phyloP scores from a whole-genome alignment of 2,888 invertebrate species.

The Lepeophtheirus nordmannii region DNA sequence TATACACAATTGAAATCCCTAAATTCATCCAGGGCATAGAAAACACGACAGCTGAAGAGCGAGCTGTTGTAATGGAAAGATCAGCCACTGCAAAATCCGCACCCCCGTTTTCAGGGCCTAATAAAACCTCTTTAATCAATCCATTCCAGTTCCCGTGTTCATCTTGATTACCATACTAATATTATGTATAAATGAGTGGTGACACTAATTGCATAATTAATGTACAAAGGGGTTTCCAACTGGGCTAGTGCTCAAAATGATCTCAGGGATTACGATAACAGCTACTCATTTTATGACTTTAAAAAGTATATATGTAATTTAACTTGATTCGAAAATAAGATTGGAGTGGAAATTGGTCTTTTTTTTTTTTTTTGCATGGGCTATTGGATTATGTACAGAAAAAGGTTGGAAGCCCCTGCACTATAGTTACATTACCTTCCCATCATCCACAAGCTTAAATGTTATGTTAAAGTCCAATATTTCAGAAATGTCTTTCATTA shows the following conservation, averaged over 20 bases:
- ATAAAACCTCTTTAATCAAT: slow-evolving; percentile 28
- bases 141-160: slow-evolving; percentile 31
- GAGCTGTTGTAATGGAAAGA: slow-evolving; percentile 87
- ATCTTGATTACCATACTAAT: slow-evolving; percentile 50
- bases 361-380: too few relatives aligned
- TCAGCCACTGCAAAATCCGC: slow-evolving; percentile 93
- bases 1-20: slow-evolving; percentile 74
- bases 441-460: slow-evolving; percentile 35
- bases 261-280: too few relatives aligned
- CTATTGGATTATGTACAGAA: too few relatives aligned
- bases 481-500: slow-evolving; percentile 36
- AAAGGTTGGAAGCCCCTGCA: too few relatives aligned
- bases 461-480: slow-evolving; percentile 37
- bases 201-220: too few relatives aligned
- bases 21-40: slow-evolving; percentile 98
- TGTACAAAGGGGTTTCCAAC: too few relatives aligned
- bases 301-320: too few relatives aligned
- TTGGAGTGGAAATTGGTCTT: too few relatives aligned
- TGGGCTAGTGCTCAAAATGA: too few relatives aligned
- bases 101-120: slow-evolving; percentile 25
- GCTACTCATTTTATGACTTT: too few relatives aligned
- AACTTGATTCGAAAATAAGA: too few relatives aligned
- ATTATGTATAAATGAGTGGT: too few relatives aligned
- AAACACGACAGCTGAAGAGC: slow-evolving; percentile 86
- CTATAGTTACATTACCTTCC: background rate